Conservation (phyloP, 2,113 vertebrate species). For the Glaucomys volans region DNA sequence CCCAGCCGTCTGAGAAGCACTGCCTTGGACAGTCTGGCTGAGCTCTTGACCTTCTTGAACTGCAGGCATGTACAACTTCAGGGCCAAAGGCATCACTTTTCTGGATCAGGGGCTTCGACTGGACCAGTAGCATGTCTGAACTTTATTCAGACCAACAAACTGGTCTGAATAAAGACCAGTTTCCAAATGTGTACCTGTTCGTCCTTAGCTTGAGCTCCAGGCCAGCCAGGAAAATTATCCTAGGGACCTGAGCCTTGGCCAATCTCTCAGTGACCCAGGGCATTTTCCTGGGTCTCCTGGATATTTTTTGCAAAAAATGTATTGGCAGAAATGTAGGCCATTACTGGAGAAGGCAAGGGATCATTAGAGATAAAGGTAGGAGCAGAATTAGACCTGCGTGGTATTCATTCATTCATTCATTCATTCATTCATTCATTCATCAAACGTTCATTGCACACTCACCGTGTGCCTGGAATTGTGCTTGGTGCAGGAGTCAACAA, state of each 20-base stretch:
- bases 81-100: neutral
- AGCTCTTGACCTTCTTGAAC: neutral
- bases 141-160: no score
- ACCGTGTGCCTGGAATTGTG: neutral
- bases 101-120: neutral
- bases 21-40: neutral
- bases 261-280: neutral
- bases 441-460: neutral
- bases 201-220: neutral
- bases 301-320: neutral
- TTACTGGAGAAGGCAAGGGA: neutral
- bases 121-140: neutral
- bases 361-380: neutral
- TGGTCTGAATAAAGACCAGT: neutral
- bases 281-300: constrained; percentile 5
- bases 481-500: neutral
- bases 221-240: neutral
- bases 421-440: neutral
- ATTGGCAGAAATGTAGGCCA: constrained; percentile 13
- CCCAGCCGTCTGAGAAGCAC: neutral
- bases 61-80: neutral
- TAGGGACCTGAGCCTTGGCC: neutral
- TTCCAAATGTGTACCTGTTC: neutral
- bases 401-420: neutral
- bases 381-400: neutral